Evolutionary conservation across 1,140 invertebrate genomes (phyloP).

Genomic region (Drosophila murphyi): DNA sequence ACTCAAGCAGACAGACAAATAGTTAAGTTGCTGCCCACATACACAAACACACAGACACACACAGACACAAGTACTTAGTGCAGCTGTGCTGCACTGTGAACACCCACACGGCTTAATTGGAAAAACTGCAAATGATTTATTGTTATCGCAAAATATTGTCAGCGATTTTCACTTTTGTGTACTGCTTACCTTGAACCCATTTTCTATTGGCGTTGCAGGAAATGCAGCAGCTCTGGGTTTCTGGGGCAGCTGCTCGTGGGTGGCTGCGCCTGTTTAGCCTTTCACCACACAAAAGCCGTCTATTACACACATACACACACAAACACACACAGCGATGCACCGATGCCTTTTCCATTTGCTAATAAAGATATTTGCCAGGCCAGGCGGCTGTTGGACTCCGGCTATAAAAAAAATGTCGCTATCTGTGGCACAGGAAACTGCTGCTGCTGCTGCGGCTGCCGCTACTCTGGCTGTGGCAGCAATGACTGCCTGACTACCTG

Average conservation of each 20-base stretch:
- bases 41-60: constrained; percentile 20
- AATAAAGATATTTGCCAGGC: constrained; percentile 74
- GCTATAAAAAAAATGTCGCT: constrained; percentile 75
- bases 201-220: constrained; percentile 36
- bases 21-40: constrained; percentile 28
- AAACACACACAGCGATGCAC: constrained; percentile 42
- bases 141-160: constrained; percentile 19
- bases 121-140: constrained; percentile 47
- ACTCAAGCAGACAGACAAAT: not conserved
- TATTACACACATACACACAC: constrained; percentile 19
- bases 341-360: constrained; percentile 55
- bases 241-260: constrained; percentile 77
- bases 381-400: constrained; percentile 38
- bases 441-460: constrained; percentile 3
- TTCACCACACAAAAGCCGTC: constrained; percentile 53
- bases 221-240: constrained; percentile 70
- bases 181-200: constrained; percentile 70
- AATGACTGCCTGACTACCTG: constrained; percentile 32
- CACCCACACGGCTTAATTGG: constrained; percentile 33
- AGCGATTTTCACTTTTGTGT: constrained; percentile 57
- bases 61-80: not conserved
- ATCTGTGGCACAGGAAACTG: constrained; percentile 77
- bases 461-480: constrained; percentile 5
- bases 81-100: constrained; percentile 1
- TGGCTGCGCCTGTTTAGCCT: constrained; percentile 61